These are phyloP conservation scores for Buphagus erythrorhynchus DNA, from an alignment of 2,797 vertebrate species.

Conservation along the genomic window DNA sequence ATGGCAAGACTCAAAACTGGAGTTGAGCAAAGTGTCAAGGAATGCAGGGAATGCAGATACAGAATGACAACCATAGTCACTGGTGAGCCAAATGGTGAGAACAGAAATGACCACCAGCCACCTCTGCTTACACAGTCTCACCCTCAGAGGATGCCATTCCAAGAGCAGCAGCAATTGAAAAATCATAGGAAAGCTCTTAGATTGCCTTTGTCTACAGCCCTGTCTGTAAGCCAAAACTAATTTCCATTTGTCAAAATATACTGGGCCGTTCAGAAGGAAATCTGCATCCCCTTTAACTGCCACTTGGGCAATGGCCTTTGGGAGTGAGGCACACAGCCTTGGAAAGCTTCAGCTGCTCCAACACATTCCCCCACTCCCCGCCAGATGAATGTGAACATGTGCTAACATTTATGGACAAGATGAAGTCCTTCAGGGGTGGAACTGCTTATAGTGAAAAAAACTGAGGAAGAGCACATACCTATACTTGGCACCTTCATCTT, in stretches of 20 bases:
- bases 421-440: neutral
- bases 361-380: neutral
- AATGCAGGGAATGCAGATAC: neutral
- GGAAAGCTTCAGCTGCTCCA: neutral
- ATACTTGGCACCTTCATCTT: conserved; percentile 91
- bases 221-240: neutral
- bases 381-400: accelerated
- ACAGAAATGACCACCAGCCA: neutral
- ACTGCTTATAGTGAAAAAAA: neutral
- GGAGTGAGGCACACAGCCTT: neutral
- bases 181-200: neutral
- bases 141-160: neutral
- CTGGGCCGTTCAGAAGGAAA: neutral
- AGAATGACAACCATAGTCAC: neutral
- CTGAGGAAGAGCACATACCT: conserved; percentile 78
- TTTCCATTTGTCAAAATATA: neutral
- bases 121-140: neutral
- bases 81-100: neutral
- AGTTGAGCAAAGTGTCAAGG: neutral
- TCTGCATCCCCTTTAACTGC: neutral
- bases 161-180: neutral
- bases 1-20: neutral
- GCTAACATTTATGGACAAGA: neutral
- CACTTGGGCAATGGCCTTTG: neutral
- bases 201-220: neutral